These are phyloP conservation scores for Lagocephalus sceleratus DNA, from an alignment of 2,797 vertebrate genomes.

Conservation along the genomic window DNA sequence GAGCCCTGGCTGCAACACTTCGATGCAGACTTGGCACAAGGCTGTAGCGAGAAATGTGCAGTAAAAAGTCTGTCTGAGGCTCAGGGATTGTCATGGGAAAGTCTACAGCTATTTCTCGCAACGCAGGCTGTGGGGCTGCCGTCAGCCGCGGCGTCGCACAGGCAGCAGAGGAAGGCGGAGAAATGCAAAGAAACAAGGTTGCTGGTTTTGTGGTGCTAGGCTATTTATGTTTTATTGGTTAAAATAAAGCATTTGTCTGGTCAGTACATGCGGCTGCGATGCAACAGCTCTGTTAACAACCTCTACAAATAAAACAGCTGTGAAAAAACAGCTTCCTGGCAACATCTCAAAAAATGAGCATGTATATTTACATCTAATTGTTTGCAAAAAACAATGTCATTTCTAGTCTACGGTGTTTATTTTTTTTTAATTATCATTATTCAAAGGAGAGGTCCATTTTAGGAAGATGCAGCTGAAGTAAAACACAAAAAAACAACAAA, in stretches of 20 bases:
- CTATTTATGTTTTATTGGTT: slow-evolving; percentile 47
- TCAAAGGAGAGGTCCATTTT: slow-evolving; percentile 11
- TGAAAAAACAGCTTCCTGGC: slow-evolving; percentile 68
- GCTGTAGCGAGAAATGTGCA: slow-evolving; percentile 49
- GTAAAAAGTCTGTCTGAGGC: slow-evolving; percentile 75
- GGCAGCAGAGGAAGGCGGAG: slow-evolving; percentile 36
- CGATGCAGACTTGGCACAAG: slow-evolving; percentile 45
- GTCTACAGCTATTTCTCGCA: slow-evolving; percentile 60
- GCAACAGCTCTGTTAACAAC: slow-evolving; percentile 38
- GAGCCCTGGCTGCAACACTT: slow-evolving; percentile 45
- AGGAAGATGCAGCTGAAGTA: slow-evolving; percentile 29
- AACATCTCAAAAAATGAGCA: slow-evolving; percentile 61
- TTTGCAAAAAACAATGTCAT: slow-evolving; percentile 61
- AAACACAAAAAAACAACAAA: neutral
- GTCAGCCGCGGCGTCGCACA: slow-evolving; percentile 75
- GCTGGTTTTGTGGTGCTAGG: slow-evolving; percentile 30
- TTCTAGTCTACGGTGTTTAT: slow-evolving; percentile 35
- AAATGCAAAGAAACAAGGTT: slow-evolving; percentile 27
- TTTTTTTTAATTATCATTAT: neutral
- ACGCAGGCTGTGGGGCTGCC: slow-evolving; percentile 68
- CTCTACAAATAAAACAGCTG: slow-evolving; percentile 59
- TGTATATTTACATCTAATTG: slow-evolving; percentile 70
- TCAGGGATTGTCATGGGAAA: slow-evolving; percentile 74
- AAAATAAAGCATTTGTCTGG: slow-evolving; percentile 52
- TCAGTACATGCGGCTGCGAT: slow-evolving; percentile 38